These are phyloP conservation scores for Halcyon smyrnensis DNA, from an alignment of 2,797 vertebrate species.

Conservation along the genomic window DNA sequence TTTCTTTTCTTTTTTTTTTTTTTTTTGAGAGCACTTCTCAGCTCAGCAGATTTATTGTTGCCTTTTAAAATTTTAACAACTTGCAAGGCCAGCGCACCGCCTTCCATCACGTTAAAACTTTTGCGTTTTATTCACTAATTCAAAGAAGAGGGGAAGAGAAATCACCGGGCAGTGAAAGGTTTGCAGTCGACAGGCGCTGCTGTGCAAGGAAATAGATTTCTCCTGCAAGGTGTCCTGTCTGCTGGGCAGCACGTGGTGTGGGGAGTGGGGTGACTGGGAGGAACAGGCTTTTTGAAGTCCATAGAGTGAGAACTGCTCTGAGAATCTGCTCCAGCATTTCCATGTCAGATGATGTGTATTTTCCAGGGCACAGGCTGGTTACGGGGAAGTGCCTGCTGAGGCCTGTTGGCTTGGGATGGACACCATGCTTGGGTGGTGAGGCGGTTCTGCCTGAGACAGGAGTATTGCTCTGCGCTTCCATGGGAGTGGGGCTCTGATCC, in stretches of 20 bases:
- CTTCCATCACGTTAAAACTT: constrained; percentile 28
- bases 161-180: constrained; percentile 6
- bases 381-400: not conserved
- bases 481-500: fast-evolving
- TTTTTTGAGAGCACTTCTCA: constrained; percentile 1
- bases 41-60: constrained; percentile 48
- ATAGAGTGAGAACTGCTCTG: not conserved
- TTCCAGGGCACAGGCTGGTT: not conserved
- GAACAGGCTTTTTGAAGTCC: not conserved
- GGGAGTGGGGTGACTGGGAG: no score
- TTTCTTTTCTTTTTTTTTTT: not conserved
- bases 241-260: not conserved
- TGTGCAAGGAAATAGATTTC: not conserved
- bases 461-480: not conserved
- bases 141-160: constrained; percentile 12
- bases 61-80: constrained; percentile 45
- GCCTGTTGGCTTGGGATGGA: not conserved
- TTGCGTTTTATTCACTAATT: constrained; percentile 30
- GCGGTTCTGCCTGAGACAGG: fast-evolving
- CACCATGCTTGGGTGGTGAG: not conserved
- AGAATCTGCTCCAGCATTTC: not conserved
- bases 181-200: not conserved
- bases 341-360: fast-evolving
- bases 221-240: not conserved
- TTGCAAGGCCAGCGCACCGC: not conserved